Conservation (phyloP, 2,113 vertebrate genomes). For the Urocitellus parryii region DNA sequence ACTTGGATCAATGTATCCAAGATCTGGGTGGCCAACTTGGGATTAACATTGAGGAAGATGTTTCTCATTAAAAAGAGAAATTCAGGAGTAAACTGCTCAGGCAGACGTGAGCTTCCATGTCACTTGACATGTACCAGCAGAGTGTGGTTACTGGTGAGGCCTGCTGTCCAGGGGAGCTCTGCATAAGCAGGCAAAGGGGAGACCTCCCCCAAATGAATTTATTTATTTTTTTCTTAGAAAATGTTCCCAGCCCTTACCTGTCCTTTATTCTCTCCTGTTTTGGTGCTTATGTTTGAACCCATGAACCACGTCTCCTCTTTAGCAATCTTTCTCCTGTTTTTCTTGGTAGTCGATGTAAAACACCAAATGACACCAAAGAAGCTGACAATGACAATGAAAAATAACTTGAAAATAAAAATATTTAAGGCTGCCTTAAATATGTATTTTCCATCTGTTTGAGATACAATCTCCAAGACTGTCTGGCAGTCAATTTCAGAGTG, state of each 20-base stretch:
- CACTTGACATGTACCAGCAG: neutral
- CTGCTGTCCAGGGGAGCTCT: fast-evolving
- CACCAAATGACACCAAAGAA: neutral
- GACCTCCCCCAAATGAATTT: neutral
- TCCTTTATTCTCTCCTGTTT: neutral
- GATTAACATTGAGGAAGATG: neutral
- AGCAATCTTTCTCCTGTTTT: neutral
- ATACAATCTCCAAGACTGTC: neutral
- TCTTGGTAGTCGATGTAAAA: neutral
- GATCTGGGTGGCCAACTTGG: neutral
- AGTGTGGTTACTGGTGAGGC: neutral
- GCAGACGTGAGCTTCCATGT: neutral
- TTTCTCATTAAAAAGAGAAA: slow-evolving; percentile 19
- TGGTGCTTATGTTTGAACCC: neutral
- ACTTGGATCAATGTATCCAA: neutral
- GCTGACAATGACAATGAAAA: slow-evolving; percentile 61
- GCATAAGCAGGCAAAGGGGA: neutral
- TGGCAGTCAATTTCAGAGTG: neutral
- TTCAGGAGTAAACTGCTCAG: neutral
- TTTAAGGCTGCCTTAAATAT: neutral
- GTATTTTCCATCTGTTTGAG: slow-evolving; percentile 50
- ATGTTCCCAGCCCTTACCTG: neutral
- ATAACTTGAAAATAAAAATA: slow-evolving; percentile 65
- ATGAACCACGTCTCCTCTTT: neutral
- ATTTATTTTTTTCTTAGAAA: neutral